Evolutionary conservation across 2,888 invertebrate genomes (phyloP).

Genomic region (Epiblema foenella): DNA sequence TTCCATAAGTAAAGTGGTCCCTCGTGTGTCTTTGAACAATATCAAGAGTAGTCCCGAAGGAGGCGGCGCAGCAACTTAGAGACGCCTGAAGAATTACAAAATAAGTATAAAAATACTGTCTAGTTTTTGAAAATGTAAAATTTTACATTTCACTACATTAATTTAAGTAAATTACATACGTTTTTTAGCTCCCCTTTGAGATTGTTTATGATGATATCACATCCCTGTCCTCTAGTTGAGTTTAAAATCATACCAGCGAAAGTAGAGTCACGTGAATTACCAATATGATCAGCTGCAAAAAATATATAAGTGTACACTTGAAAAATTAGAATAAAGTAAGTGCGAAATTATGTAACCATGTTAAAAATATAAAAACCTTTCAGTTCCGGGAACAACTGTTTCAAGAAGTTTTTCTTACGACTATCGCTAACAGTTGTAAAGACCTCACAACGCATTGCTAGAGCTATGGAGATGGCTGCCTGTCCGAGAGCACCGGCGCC

Average conservation of each 20-base stretch:
- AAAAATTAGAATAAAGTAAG: background rate
- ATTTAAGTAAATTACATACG: slow-evolving; percentile 53
- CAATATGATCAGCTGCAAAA: slow-evolving; percentile 62
- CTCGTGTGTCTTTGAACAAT: slow-evolving; percentile 43
- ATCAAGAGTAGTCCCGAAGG: slow-evolving; percentile 45
- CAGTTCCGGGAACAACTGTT: slow-evolving; percentile 47
- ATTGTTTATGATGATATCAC: slow-evolving; percentile 59
- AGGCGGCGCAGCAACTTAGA: slow-evolving; percentile 41
- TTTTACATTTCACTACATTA: background rate
- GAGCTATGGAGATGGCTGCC: slow-evolving; percentile 46
- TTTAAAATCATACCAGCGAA: slow-evolving; percentile 62
- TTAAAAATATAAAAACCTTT: slow-evolving; percentile 36
- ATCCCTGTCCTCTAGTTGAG: slow-evolving; percentile 60
- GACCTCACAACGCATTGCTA: slow-evolving; percentile 45
- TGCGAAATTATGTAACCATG: background rate
- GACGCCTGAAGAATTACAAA: slow-evolving; percentile 42
- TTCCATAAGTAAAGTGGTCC: slow-evolving; percentile 48
- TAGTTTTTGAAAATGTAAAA: background rate
- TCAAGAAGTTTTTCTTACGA: slow-evolving; percentile 46
- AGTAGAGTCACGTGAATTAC: slow-evolving; percentile 61
- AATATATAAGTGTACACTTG: background rate
- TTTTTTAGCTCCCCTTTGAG: slow-evolving; percentile 58
- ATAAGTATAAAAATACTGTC: background rate
- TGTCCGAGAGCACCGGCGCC: slow-evolving; percentile 49
- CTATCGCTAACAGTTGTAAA: slow-evolving; percentile 47